Conservation (phyloP, 2,797 vertebrate genomes). For the Falco novaeseelandiae region DNA sequence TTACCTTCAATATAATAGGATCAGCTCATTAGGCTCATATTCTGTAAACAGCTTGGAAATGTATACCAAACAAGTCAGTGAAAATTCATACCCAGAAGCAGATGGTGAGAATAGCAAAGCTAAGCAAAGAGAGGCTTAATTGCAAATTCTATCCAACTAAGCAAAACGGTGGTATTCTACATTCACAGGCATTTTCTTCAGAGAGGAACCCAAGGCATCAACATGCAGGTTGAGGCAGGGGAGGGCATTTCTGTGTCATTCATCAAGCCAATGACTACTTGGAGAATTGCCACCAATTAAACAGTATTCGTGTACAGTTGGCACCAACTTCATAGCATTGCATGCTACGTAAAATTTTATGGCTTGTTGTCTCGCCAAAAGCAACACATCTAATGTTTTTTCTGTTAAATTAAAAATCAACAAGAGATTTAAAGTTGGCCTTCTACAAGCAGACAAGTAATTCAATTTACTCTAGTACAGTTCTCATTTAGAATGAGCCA, state of each 20-base stretch:
- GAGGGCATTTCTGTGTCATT: conserved; percentile 37
- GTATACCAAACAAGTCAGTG: conserved; percentile 58
- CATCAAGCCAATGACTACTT: conserved; percentile 48
- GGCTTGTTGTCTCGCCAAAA: conserved; percentile 54
- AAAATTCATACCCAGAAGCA: conserved; percentile 67
- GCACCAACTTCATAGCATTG: conserved; percentile 7
- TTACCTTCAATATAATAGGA: conserved; percentile 49
- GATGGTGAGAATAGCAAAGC: conserved; percentile 69
- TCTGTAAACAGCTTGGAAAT: conserved; percentile 64
- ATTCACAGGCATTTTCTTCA: background rate
- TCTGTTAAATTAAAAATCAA: conserved; percentile 64
- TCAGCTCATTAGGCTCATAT: conserved; percentile 54
- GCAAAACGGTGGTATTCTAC: conserved; percentile 10
- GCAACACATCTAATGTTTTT: conserved; percentile 46
- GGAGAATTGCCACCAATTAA: conserved; percentile 62
- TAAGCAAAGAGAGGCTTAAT: conserved; percentile 60
- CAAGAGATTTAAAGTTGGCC: conserved; percentile 47
- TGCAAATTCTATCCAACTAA: conserved; percentile 49
- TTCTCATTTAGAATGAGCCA: conserved; percentile 15
- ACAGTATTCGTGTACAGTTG: conserved; percentile 14
- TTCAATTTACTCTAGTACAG: conserved; percentile 8
- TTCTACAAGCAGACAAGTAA: conserved; percentile 7
- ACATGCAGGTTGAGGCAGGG: conserved; percentile 6
- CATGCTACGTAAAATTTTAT: conserved; percentile 59
- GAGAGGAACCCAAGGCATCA: background rate